These are phyloP conservation scores for Sebastes nivosus DNA, from an alignment of 2,797 vertebrate species.

Conservation along the genomic window DNA sequence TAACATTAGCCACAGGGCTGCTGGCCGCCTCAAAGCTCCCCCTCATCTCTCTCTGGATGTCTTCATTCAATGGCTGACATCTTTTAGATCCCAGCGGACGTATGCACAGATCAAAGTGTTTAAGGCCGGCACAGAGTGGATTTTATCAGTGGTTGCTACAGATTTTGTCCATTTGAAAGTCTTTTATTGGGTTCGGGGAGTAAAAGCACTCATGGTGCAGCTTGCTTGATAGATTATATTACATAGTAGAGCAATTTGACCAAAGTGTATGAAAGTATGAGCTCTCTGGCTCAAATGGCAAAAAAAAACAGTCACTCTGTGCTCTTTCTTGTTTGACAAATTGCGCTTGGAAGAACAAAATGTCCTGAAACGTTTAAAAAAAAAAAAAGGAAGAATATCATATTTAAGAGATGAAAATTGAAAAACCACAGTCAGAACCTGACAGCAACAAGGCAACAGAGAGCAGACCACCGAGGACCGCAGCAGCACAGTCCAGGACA, in stretches of 20 bases:
- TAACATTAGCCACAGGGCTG: slow-evolving; percentile 27
- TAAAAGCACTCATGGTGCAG: slow-evolving; percentile 10
- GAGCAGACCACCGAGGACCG: slow-evolving; percentile 9
- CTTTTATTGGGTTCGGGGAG: slow-evolving; percentile 23
- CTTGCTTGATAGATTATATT: slow-evolving; percentile 14
- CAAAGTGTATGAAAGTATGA: neutral
- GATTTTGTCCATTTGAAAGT: slow-evolving; percentile 27
- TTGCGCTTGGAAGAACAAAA: slow-evolving; percentile 33
- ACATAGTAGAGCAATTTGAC: slow-evolving; percentile 14
- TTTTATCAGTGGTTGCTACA: slow-evolving; percentile 31
- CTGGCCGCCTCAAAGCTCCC: slow-evolving; percentile 13
- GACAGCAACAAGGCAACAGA: neutral
- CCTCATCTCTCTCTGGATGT: slow-evolving; percentile 25
- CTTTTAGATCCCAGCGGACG: neutral
- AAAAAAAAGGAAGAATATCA: neutral
- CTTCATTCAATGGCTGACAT: neutral
- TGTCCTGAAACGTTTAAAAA: slow-evolving; percentile 9
- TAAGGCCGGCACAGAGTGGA: neutral
- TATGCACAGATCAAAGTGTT: slow-evolving; percentile 41
- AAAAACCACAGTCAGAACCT: slow-evolving; percentile 22
- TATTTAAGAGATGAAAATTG: neutral
- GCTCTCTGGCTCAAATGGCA: neutral
- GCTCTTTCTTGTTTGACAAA: slow-evolving; percentile 13
- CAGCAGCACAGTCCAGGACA: slow-evolving; percentile 3
- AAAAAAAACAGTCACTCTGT: neutral